These are phyloP conservation scores for Crotalus tigris DNA, from an alignment of 2,113 vertebrate genomes.

Conservation along the genomic window DNA sequence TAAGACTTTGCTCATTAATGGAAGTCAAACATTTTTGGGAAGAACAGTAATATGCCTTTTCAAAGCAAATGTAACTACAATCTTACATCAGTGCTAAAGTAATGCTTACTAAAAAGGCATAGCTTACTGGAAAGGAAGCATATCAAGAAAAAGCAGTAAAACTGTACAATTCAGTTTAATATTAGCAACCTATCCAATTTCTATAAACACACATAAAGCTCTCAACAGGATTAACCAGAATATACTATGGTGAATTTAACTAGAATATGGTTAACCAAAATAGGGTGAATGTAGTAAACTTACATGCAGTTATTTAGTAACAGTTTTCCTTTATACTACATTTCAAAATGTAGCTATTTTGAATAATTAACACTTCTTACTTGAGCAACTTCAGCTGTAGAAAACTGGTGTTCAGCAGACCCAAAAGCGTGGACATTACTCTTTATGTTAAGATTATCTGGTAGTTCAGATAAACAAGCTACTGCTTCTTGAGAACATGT, in stretches of 20 bases:
- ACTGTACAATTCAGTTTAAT: background rate
- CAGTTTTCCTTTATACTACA: background rate
- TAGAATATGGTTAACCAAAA: background rate
- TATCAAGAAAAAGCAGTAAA: background rate
- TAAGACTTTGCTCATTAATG: background rate
- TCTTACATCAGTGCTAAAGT: background rate
- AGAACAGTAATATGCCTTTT: background rate
- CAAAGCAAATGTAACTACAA: background rate
- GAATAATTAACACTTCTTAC: conserved; percentile 51
- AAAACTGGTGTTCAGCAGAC: background rate
- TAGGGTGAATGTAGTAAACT: background rate
- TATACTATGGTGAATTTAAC: background rate
- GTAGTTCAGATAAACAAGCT: conserved; percentile 1
- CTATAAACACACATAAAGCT: background rate
- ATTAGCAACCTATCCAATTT: background rate
- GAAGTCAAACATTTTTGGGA: background rate
- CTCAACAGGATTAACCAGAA: background rate
- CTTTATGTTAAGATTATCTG: conserved; percentile 7
- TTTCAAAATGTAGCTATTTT: background rate
- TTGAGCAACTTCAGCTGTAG: conserved; percentile 42
- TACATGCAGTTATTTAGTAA: background rate
- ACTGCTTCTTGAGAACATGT: conserved; percentile 31
- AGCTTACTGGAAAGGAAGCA: background rate
- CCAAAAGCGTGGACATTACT: conserved; percentile 8
- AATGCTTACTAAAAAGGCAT: background rate